A percentile compares a stretch with the other conserved stretches of the same genome.
Evolutionary conservation across 2,888 invertebrate genomes (phyloP).

Genomic region (Strigamia transsilvanica): DNA sequence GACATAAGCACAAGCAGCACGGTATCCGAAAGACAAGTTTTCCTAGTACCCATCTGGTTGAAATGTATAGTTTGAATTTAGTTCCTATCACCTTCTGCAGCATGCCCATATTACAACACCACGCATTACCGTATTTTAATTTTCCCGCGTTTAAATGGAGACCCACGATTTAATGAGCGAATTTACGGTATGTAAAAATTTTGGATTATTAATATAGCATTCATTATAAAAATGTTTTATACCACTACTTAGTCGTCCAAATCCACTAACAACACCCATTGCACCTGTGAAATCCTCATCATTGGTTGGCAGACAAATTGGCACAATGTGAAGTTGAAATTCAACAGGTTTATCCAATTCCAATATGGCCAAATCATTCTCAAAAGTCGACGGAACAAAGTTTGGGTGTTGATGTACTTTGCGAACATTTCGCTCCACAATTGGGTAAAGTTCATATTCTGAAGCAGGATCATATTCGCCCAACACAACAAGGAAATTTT

Average conservation of each 20-base stretch:
- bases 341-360: conserved; percentile 84
- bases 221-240: background rate
- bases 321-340: conserved; percentile 87
- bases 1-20: too few relatives aligned
- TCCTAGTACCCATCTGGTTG: too few relatives aligned
- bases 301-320: conserved; percentile 87
- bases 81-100: too few relatives aligned
- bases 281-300: conserved; percentile 79
- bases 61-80: too few relatives aligned
- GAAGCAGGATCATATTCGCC: conserved; percentile 92
- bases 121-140: too few relatives aligned
- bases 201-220: too few relatives aligned
- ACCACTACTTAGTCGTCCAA: conserved; percentile 78
- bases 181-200: too few relatives aligned
- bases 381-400: conserved; percentile 89
- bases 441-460: conserved; percentile 69
- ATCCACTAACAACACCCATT: conserved; percentile 89
- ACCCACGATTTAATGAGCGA: too few relatives aligned
- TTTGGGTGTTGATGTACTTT: conserved; percentile 87
- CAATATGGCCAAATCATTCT: conserved; percentile 87
- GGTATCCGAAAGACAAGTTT: too few relatives aligned
- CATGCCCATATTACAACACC: too few relatives aligned
- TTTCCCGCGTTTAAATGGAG: too few relatives aligned
- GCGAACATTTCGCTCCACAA: conserved; percentile 82
- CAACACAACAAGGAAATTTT: conserved; percentile 87